Evolutionary conservation across 64 coral and sea anemone genomes (phyloP).

Genomic region (Stichodactyla mertensii): DNA sequence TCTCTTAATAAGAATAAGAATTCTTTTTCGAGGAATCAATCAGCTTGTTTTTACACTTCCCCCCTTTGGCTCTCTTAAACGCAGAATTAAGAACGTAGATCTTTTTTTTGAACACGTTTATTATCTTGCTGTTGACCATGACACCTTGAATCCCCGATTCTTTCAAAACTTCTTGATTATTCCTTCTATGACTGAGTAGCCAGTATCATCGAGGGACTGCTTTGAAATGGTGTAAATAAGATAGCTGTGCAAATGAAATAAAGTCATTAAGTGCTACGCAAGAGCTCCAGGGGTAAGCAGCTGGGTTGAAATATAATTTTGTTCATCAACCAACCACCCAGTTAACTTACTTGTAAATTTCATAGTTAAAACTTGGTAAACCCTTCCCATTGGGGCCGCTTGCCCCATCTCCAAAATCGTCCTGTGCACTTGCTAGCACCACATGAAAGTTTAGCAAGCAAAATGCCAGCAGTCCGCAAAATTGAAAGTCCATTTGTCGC

Average conservation of each 20-base stretch:
- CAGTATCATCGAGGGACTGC: background rate
- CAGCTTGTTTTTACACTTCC: background rate
- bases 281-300: background rate
- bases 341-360: no score
- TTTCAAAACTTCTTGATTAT: background rate
- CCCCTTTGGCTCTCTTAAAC: background rate
- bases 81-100: background rate
- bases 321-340: no score
- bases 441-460: no score
- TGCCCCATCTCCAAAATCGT: no score
- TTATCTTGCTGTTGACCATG: background rate
- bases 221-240: background rate
- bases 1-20: slow-evolving; percentile 9
- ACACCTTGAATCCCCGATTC: slow-evolving; percentile 4
- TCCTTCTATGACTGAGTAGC: background rate
- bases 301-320: no score
- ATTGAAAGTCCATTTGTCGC: slow-evolving; percentile 21
- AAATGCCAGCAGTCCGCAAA: no score
- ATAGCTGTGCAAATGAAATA: background rate
- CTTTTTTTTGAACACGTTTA: slow-evolving; percentile 17
- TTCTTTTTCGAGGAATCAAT: background rate
- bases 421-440: no score
- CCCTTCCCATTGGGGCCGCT: no score
- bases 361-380: no score
- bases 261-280: background rate